Conservation (phyloP, 2,797 vertebrate species). For the Cottoperca gobio region DNA sequence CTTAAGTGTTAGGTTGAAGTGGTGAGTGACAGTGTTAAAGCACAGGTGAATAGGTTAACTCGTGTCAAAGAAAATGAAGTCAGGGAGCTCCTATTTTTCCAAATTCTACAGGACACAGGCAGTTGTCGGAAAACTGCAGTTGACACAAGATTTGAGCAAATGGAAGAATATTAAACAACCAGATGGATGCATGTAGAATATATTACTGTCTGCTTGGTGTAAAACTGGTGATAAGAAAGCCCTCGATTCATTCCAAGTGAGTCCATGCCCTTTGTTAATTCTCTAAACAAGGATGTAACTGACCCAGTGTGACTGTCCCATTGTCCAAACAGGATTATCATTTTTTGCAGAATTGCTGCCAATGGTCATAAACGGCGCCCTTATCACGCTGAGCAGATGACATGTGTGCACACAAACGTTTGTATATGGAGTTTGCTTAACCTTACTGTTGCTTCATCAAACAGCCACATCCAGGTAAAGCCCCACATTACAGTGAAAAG, state of each 20-base stretch:
- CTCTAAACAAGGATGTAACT: slow-evolving; percentile 66
- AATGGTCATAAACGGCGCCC: slow-evolving; percentile 50
- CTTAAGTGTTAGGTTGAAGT: slow-evolving; percentile 44
- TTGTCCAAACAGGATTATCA: slow-evolving; percentile 74
- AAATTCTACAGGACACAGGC: slow-evolving; percentile 3
- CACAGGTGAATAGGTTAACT: slow-evolving; percentile 66
- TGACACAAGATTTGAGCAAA: slow-evolving; percentile 9
- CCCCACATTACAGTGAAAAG: slow-evolving; percentile 31
- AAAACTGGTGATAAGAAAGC: slow-evolving; percentile 29
- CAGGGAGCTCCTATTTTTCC: neutral
- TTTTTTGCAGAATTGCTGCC: slow-evolving; percentile 52
- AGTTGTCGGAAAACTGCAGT: slow-evolving; percentile 16
- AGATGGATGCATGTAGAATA: neutral
- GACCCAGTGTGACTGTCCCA: slow-evolving; percentile 51
- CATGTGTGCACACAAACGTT: slow-evolving; percentile 45
- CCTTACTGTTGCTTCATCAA: slow-evolving; percentile 46
- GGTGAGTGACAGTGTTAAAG: slow-evolving; percentile 42
- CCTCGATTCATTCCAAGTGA: slow-evolving; percentile 25
- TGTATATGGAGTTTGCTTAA: slow-evolving; percentile 51
- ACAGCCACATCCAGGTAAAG: slow-evolving; percentile 23
- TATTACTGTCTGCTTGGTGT: slow-evolving; percentile 7
- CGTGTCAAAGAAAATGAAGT: slow-evolving; percentile 32
- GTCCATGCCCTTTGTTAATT: slow-evolving; percentile 53
- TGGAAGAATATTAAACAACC: slow-evolving; percentile 19
- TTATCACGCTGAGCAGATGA: slow-evolving; percentile 70